Evolutionary conservation across 2,113 vertebrate species (phyloP).

Genomic region (Mormyrus iriodes): DNA sequence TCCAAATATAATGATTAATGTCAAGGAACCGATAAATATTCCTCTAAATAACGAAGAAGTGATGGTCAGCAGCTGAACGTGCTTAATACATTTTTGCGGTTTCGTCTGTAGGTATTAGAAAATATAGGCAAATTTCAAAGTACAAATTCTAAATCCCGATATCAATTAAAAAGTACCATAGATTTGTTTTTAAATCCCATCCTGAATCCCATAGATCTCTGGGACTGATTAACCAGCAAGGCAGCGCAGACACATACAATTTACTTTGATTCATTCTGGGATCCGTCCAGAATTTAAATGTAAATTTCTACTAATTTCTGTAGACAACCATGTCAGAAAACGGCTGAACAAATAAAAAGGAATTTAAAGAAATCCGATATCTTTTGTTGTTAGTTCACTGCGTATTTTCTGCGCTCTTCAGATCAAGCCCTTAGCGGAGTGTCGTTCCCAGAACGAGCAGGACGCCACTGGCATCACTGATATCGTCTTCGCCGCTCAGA

Average conservation of each 20-base stretch:
- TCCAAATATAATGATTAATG: background rate
- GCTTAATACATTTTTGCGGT: background rate
- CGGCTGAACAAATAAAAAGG: background rate
- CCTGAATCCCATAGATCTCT: background rate
- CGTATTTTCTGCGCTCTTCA: background rate
- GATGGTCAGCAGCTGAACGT: background rate
- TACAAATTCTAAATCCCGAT: background rate
- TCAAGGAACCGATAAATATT: background rate
- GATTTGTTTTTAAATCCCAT: background rate
- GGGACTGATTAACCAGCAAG: background rate
- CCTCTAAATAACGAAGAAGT: background rate
- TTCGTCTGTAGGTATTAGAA: background rate
- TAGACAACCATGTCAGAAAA: constrained; percentile 12
- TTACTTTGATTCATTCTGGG: background rate
- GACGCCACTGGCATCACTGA: background rate
- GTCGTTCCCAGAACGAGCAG: background rate
- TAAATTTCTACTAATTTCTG: background rate
- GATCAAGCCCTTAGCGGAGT: background rate
- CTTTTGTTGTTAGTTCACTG: background rate
- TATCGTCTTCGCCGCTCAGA: background rate
- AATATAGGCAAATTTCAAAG: background rate
- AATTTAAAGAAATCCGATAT: background rate
- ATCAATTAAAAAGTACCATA: background rate
- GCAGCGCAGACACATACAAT: background rate
- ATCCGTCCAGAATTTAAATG: background rate